Evolutionary conservation across 1,140 invertebrate species (phyloP).

Genomic region (Leptopilina clavipes): DNA sequence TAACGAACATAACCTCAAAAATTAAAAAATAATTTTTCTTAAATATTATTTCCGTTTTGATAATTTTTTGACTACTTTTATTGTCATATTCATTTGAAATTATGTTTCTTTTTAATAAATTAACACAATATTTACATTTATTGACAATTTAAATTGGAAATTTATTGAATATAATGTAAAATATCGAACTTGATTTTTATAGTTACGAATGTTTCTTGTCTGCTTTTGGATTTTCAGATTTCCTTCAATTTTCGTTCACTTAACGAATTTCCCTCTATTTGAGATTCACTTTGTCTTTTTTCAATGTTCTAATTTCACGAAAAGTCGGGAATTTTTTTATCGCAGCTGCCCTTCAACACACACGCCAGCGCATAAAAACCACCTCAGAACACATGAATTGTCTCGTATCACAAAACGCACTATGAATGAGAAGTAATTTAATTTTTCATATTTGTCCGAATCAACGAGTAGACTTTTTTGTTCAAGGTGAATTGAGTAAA

Average conservation of each 20-base stretch:
- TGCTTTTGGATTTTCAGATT: neutral
- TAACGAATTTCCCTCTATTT: neutral
- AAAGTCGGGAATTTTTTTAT: slow-evolving; percentile 44
- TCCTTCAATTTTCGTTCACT: neutral
- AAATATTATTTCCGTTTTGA: neutral
- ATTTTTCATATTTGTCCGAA: neutral
- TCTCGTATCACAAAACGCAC: slow-evolving; percentile 33
- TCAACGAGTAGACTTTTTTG: too few species aligned
- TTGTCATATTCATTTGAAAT: neutral
- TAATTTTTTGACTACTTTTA: too few species aligned
- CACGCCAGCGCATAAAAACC: slow-evolving; percentile 50
- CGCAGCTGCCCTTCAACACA: slow-evolving; percentile 40
- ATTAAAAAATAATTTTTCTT: neutral
- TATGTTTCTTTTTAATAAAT: neutral
- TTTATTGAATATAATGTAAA: too few species aligned
- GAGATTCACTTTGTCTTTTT: slow-evolving; percentile 15
- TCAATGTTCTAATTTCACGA: slow-evolving; percentile 36
- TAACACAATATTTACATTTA: too few species aligned
- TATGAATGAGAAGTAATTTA: neutral
- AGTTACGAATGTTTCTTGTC: slow-evolving; percentile 27
- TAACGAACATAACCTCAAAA: slow-evolving; percentile 58
- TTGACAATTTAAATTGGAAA: too few species aligned
- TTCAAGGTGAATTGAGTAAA: too few species aligned
- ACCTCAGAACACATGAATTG: slow-evolving; percentile 50
- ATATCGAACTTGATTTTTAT: neutral